A percentile compares a stretch with the other conserved stretches of the same genome.
phyloP scores from a whole-genome alignment of 1,140 invertebrate species.

The Penaeus vannamei region DNA sequence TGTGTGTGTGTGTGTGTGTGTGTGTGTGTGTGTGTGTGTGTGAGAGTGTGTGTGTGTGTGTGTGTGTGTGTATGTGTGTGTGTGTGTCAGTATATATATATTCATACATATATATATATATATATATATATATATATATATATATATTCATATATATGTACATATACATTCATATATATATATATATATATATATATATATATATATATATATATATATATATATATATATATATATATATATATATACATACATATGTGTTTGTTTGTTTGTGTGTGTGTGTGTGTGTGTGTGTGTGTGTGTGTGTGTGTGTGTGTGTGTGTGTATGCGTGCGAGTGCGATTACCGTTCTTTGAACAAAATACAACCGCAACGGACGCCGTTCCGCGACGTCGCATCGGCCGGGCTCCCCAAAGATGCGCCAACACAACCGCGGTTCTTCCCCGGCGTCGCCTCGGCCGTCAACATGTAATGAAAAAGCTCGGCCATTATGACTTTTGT shows the following conservation, averaged over 20 bases:
- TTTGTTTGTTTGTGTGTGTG: not conserved
- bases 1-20: not conserved
- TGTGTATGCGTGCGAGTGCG: not conserved
- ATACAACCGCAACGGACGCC: no score
- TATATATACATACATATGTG: not conserved
- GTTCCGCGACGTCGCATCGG: no score
- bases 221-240: not conserved
- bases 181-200: not conserved
- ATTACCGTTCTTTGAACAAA: not conserved
- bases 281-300: not conserved
- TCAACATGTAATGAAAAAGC: no score
- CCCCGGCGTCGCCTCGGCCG: no score
- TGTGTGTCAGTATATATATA: not conserved
- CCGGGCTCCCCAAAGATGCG: no score
- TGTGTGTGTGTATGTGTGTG: not conserved
- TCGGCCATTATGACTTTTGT: no score
- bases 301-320: not conserved
- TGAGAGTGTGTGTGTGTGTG: not conserved
- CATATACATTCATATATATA: not conserved
- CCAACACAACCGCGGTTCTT: no score
- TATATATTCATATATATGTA: not conserved
- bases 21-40: not conserved
- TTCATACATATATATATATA: not conserved
- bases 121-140: not conserved
- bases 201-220: not conserved